Conservation (phyloP, 2,797 vertebrate genomes). For the Coregonus sp. region DNA sequence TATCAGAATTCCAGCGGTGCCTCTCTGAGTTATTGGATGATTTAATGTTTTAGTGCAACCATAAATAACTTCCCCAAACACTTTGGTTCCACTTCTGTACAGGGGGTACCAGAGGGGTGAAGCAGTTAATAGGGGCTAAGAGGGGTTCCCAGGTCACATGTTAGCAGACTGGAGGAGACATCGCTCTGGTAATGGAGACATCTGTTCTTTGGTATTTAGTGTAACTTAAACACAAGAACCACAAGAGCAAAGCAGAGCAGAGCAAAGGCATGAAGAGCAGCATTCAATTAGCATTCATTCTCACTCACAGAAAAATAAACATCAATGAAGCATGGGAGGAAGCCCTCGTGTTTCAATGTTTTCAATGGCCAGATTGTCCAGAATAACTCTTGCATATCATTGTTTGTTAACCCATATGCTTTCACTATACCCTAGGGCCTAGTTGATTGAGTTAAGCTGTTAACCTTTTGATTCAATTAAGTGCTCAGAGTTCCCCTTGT, state of each 20-base stretch:
- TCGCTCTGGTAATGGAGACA: conserved; percentile 14
- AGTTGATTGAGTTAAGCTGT: background rate
- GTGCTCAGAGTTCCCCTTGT: background rate
- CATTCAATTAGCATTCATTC: background rate
- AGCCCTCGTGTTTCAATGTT: background rate
- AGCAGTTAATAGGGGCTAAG: too few relatives aligned
- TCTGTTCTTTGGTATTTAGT: conserved; percentile 14
- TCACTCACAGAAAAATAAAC: background rate
- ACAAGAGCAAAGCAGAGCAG: background rate
- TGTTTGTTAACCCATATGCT: background rate
- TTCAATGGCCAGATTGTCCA: background rate
- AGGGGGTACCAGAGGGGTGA: too few relatives aligned
- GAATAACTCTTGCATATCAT: background rate
- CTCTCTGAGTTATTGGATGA: background rate
- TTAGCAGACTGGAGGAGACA: too few relatives aligned
- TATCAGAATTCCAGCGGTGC: background rate
- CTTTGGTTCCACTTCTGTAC: too few relatives aligned
- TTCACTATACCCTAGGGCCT: background rate
- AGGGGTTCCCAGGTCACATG: too few relatives aligned
- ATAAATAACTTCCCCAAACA: background rate
- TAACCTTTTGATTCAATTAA: background rate
- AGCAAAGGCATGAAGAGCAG: too few relatives aligned
- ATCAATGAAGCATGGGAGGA: background rate
- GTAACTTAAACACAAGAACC: background rate
- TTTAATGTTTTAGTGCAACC: background rate